A percentile compares a stretch with the other conserved stretches of the same genome.
phyloP scores from a whole-genome alignment of 2,797 vertebrate species.

The Aldrovandia affinis region DNA sequence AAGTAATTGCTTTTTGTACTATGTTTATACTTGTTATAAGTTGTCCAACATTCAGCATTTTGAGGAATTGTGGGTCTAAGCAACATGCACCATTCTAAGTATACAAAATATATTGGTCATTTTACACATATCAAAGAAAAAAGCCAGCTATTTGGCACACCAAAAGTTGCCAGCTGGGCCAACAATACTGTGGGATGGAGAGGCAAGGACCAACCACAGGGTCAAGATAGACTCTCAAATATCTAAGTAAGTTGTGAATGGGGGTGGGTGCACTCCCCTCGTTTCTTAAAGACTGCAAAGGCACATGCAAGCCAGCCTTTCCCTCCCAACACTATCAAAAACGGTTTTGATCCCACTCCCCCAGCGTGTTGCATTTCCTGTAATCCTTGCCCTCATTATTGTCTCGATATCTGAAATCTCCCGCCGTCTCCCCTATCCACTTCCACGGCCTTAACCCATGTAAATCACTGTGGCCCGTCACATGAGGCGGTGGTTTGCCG shows the following conservation, averaged over 20 bases:
- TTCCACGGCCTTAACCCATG: slow-evolving; percentile 74
- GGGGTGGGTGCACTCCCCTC: not conserved
- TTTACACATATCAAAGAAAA: not conserved
- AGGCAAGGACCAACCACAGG: not conserved
- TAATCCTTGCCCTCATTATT: slow-evolving; percentile 58
- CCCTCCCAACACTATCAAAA: not conserved
- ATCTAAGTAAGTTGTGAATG: not conserved
- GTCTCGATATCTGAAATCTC: slow-evolving; percentile 62
- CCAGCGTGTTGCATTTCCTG: not conserved
- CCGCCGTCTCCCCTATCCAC: slow-evolving; percentile 40
- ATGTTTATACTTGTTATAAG: not conserved
- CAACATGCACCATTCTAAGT: not conserved
- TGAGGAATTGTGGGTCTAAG: not conserved
- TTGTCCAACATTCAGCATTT: not conserved
- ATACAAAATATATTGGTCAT: not conserved
- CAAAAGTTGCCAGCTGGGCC: not conserved
- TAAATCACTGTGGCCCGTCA: slow-evolving; percentile 70
- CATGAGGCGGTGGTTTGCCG: slow-evolving; percentile 58
- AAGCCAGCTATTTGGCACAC: not conserved
- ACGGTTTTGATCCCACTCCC: not conserved
- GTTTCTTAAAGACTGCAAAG: not conserved
- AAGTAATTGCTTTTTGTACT: not conserved
- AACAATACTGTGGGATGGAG: not conserved
- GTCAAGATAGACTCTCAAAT: not conserved
- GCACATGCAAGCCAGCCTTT: not conserved